These are phyloP conservation scores for Motacilla alba DNA, from an alignment of 2,113 vertebrate genomes.

Conservation along the genomic window DNA sequence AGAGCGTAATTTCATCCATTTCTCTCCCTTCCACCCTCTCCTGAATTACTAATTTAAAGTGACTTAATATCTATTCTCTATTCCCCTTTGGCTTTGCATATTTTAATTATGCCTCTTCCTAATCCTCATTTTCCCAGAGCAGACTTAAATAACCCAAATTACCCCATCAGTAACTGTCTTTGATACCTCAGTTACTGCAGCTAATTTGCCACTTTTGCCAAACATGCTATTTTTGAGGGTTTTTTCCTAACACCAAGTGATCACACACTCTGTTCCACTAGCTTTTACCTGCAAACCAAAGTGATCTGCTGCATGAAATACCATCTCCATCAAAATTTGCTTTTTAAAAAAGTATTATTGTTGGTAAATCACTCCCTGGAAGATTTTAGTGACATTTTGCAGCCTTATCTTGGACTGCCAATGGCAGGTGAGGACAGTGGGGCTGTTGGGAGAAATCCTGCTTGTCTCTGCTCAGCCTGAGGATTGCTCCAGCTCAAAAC, in stretches of 20 bases:
- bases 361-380: background rate
- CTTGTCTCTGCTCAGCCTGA: background rate
- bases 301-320: background rate
- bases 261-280: background rate
- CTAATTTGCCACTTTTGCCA: slow-evolving; percentile 41
- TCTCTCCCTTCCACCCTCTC: background rate
- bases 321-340: background rate
- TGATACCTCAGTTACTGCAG: slow-evolving; percentile 39
- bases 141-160: slow-evolving; percentile 28
- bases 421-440: background rate
- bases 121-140: slow-evolving; percentile 42
- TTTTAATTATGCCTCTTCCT: slow-evolving; percentile 52
- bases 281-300: background rate
- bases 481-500: background rate
- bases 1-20: slow-evolving; percentile 18
- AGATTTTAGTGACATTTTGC: background rate
- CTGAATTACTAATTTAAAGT: slow-evolving; percentile 45
- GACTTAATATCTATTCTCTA: slow-evolving; percentile 40
- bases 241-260: background rate
- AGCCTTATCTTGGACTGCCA: background rate
- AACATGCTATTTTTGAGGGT: background rate
- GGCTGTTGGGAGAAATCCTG: background rate
- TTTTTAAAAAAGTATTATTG: background rate
- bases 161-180: slow-evolving; percentile 12
- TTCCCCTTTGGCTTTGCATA: slow-evolving; percentile 43